Conservation (phyloP, 2,797 vertebrate species). For the Hipposideros larvatus region DNA sequence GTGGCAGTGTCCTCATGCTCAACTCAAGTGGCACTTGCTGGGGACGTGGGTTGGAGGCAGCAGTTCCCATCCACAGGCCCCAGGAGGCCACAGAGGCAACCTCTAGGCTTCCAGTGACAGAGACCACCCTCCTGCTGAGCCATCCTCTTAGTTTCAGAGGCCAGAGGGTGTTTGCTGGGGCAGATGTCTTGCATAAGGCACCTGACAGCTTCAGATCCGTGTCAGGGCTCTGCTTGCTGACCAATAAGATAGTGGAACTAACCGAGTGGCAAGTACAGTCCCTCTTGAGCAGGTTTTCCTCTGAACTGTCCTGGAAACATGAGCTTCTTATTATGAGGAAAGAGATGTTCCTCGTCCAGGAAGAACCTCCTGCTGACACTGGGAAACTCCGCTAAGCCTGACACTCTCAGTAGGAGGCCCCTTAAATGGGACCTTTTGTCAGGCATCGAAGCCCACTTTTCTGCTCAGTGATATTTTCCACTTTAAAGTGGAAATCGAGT, state of each 20-base stretch:
- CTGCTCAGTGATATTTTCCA: background rate
- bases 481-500: background rate
- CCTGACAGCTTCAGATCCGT: background rate
- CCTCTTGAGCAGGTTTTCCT: background rate
- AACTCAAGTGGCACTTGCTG: constrained; percentile 82
- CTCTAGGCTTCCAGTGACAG: constrained; percentile 35
- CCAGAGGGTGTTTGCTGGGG: constrained; percentile 61
- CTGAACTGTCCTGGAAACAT: background rate
- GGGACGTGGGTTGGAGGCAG: constrained; percentile 68
- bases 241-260: background rate
- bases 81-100: constrained; percentile 26
- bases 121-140: constrained; percentile 6
- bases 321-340: background rate
- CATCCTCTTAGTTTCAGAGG: constrained; percentile 35
- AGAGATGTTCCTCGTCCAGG: background rate
- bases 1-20: constrained; percentile 64
- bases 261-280: background rate
- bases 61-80: background rate
- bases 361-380: background rate
- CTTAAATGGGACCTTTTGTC: background rate
- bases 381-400: background rate
- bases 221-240: background rate
- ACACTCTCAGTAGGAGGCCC: background rate
- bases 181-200: background rate
- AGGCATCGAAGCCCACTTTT: background rate